Evolutionary conservation across 2,113 vertebrate species (phyloP).

Genomic region (Aleadryas rufinucha): DNA sequence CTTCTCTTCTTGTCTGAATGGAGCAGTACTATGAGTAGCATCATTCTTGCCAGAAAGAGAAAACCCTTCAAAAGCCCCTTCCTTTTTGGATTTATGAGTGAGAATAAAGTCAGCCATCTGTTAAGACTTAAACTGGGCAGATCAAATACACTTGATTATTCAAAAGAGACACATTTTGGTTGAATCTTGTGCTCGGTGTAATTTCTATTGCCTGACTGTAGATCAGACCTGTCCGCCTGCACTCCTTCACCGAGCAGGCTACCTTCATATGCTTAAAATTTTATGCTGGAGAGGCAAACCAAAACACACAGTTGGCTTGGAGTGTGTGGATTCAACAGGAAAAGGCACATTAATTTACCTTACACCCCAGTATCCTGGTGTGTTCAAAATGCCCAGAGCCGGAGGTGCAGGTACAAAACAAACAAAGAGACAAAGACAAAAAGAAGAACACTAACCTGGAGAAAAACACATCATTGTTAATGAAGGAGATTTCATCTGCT

Average conservation of each 20-base stretch:
- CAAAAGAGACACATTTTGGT: neutral
- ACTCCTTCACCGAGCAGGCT: neutral
- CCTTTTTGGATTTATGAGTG: neutral
- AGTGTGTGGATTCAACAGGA: neutral
- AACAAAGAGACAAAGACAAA: neutral
- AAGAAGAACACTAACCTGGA: conserved; percentile 60
- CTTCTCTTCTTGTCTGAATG: neutral
- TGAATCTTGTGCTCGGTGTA: neutral
- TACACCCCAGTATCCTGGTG: neutral
- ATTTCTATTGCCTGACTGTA: neutral
- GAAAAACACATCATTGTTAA: conserved; percentile 24
- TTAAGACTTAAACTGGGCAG: neutral
- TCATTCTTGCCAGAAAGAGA: neutral
- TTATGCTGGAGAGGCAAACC: neutral
- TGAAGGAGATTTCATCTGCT: conserved; percentile 42
- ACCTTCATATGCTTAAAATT: neutral
- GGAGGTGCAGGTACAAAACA: neutral
- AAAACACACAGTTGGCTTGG: neutral
- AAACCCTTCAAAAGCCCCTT: neutral
- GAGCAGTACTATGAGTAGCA: neutral
- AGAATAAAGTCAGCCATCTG: neutral
- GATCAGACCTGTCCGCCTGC: neutral
- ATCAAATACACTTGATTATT: neutral
- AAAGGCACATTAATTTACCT: neutral
- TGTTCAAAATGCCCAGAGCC: neutral